Evolutionary conservation across 2,888 invertebrate genomes (phyloP).

Genomic region (Meghimatium bilineatum): DNA sequence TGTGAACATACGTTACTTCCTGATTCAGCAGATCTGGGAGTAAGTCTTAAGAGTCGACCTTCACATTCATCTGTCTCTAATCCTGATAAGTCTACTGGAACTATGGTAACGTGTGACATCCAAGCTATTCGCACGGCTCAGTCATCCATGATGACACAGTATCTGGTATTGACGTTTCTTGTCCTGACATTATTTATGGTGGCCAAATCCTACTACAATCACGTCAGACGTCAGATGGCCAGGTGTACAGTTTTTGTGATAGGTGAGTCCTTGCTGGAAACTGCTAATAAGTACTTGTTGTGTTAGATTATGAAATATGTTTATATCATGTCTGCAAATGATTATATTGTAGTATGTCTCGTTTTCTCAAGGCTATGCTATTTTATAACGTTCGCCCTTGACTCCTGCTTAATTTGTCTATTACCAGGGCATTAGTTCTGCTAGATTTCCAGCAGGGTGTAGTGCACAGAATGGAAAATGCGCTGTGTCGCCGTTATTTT

Average conservation of each 20-base stretch:
- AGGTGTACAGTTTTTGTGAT: slow-evolving; percentile 44
- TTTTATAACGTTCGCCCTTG: too few species aligned
- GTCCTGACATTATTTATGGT: slow-evolving; percentile 59
- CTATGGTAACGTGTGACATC: slow-evolving; percentile 49
- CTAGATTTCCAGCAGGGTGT: too few species aligned
- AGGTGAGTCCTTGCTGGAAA: slow-evolving; percentile 19
- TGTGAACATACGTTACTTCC: neutral
- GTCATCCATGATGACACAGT: slow-evolving; percentile 51
- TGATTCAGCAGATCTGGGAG: neutral
- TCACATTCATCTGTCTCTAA: neutral
- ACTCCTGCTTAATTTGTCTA: too few species aligned
- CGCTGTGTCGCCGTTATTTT: too few species aligned
- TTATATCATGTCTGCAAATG: too few species aligned
- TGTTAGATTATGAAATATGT: too few species aligned
- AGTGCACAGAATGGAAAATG: too few species aligned
- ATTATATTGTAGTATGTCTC: too few species aligned
- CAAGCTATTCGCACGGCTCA: slow-evolving; percentile 48
- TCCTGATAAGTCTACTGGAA: neutral
- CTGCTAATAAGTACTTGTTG: neutral
- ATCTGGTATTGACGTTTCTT: slow-evolving; percentile 57
- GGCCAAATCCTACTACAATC: slow-evolving; percentile 60
- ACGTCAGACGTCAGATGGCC: slow-evolving; percentile 55
- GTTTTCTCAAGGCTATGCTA: too few species aligned
- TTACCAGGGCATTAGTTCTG: too few species aligned
- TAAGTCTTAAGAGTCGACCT: neutral